Evolutionary conservation across 2,888 invertebrate species (phyloP).

Genomic region (Ochropleura leucogaster): DNA sequence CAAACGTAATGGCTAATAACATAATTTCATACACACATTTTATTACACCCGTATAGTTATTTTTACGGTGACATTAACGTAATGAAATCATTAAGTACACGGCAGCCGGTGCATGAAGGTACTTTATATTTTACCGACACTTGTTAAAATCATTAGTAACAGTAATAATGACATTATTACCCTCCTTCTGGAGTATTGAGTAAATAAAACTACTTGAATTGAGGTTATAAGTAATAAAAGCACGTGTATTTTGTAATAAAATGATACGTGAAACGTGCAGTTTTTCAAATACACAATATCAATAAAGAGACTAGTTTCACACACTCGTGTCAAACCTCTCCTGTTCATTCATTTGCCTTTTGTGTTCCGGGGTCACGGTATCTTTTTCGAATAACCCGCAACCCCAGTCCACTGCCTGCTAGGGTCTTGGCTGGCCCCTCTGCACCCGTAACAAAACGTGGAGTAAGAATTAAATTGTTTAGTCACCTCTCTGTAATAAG

Average conservation of each 20-base stretch:
- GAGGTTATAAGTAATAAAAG: background rate
- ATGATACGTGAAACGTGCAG: background rate
- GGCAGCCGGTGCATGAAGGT: background rate
- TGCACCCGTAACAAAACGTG: no score
- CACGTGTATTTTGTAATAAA: background rate
- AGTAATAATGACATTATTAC: background rate
- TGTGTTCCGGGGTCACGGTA: no score
- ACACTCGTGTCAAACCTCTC: no score
- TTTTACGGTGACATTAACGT: slow-evolving; percentile 43
- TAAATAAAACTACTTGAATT: background rate
- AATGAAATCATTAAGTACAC: slow-evolving; percentile 39
- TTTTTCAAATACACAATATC: background rate
- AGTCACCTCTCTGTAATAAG: slow-evolving; percentile 92
- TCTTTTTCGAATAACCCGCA: no score
- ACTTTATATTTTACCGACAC: slow-evolving; percentile 6
- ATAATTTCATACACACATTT: slow-evolving; percentile 58
- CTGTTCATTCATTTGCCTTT: no score
- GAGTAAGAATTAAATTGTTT: background rate
- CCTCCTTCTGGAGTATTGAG: background rate
- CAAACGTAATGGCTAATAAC: slow-evolving; percentile 51
- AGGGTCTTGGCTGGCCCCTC: no score
- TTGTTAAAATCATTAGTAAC: background rate
- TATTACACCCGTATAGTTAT: slow-evolving; percentile 43
- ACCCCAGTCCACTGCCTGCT: no score
- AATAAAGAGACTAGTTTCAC: background rate